Conservation (phyloP, 2,113 vertebrate genomes). For the Athene noctua region DNA sequence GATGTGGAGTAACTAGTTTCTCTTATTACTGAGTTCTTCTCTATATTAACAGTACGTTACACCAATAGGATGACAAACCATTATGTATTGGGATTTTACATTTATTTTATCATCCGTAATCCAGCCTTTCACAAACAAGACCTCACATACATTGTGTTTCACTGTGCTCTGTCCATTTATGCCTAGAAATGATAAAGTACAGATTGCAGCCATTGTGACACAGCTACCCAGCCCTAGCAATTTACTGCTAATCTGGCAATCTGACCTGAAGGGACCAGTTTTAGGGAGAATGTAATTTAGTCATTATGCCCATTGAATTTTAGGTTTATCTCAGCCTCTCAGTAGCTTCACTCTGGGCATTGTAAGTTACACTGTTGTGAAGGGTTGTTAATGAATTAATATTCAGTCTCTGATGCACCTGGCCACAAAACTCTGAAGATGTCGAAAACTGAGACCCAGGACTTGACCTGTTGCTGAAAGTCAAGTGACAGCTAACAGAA, state of each 20-base stretch:
- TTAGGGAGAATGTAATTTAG: neutral
- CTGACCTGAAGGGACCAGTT: neutral
- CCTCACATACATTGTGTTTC: neutral
- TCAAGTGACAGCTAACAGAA: neutral
- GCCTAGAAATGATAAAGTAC: neutral
- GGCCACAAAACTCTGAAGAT: neutral
- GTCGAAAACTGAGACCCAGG: neutral
- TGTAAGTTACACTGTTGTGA: neutral
- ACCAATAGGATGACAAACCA: neutral
- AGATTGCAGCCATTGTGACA: rapidly evolving
- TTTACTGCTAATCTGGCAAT: neutral
- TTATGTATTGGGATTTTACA: neutral
- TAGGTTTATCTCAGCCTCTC: neutral
- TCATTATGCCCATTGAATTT: neutral
- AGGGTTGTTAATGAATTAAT: neutral
- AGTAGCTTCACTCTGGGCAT: neutral
- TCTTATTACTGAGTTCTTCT: neutral
- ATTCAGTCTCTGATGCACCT: neutral
- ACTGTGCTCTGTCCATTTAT: neutral
- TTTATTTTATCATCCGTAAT: neutral
- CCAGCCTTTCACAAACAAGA: neutral
- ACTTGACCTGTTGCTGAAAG: neutral
- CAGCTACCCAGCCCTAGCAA: neutral
- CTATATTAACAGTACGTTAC: neutral
- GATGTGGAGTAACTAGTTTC: neutral